These are phyloP conservation scores for Vulpes lagopus DNA, from an alignment of 2,113 vertebrate species.

Conservation along the genomic window DNA sequence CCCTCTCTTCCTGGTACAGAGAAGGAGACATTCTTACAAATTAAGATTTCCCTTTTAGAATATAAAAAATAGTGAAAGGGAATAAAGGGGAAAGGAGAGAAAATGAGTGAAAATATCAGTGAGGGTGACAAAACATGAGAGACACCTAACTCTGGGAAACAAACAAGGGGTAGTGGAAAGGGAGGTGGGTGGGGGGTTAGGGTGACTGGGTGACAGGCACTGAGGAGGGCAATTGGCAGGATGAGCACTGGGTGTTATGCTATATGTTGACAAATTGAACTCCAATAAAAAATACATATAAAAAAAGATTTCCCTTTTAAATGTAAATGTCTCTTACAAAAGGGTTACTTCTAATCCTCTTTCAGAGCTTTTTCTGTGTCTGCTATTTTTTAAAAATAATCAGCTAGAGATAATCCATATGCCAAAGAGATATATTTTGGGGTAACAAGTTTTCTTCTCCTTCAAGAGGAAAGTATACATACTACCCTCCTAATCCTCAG, in stretches of 20 bases:
- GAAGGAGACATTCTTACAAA: background rate
- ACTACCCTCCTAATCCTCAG: background rate
- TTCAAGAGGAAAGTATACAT: background rate
- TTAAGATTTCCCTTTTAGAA: background rate
- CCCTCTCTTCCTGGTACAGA: background rate
- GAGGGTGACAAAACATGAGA: no score
- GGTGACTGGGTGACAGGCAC: no score
- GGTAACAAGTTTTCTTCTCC: background rate
- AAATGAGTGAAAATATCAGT: no score
- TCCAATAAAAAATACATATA: no score
- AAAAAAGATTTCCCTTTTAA: background rate
- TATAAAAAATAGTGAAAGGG: background rate
- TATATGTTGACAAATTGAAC: no score
- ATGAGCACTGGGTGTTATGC: no score
- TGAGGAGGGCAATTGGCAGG: no score
- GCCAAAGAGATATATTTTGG: background rate
- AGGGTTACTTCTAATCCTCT: background rate
- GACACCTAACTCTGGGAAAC: no score
- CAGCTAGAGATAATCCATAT: background rate
- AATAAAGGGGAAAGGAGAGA: no score
- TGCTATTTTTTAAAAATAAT: background rate
- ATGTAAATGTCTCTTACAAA: background rate
- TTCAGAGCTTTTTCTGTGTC: background rate
- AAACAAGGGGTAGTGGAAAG: no score
- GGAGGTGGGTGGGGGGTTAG: no score